Base-by-base conservation (phyloP, 2,797 vertebrate genomes). In the Garrulus glandarius region DNA sequence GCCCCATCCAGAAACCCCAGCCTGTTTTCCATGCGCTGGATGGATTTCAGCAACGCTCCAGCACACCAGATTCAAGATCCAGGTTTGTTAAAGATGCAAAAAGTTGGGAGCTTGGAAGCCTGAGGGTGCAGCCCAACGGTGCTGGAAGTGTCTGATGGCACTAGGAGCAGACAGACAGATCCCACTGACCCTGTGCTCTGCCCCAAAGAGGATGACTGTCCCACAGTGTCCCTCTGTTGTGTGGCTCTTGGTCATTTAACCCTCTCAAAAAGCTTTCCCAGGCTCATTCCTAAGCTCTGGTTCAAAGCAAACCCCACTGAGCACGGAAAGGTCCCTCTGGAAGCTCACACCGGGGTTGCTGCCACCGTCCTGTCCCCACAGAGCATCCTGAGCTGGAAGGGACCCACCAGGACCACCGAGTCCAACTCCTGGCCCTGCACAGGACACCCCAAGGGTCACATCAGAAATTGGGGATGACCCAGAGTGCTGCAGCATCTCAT, bases 11-110 rank as follows among this genome's bases (percentile, higher is more conserved):
- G 49, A 34, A 68, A 18, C 22, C 46, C 7, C 24, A 50, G 43
- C 1, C 11, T 13, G 13, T 72, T 83, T 67, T 37, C 52, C 23
- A 3, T 0, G 0, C 15, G 12, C 24, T 29, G 24, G 49, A 24
- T 19, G 24, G 57, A 14, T 13, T 11, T 27, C 69, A 64, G 61
- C 41, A 36, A 30, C 5, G 50, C 11, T 47, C 39, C 49, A n/a
- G 41, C 0, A 1, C 61, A 36, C 3, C 20, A n/a, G 30, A 53
- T 13, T 55, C 27, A 17, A 36, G 55, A 46, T 27, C 9, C 21
- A 27, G 16, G 30, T 85, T 80, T 39, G 26, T 34, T 59, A 43
- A 65, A 76, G 39, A 64, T 36, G 12, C 29, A 46, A 6, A 44
- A 67, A 4, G 3, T 20, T 23, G 5, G 34, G 78, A 46, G 4